These are phyloP conservation scores for Xyrichtys novacula DNA, from an alignment of 2,797 vertebrate genomes.

Conservation along the genomic window DNA sequence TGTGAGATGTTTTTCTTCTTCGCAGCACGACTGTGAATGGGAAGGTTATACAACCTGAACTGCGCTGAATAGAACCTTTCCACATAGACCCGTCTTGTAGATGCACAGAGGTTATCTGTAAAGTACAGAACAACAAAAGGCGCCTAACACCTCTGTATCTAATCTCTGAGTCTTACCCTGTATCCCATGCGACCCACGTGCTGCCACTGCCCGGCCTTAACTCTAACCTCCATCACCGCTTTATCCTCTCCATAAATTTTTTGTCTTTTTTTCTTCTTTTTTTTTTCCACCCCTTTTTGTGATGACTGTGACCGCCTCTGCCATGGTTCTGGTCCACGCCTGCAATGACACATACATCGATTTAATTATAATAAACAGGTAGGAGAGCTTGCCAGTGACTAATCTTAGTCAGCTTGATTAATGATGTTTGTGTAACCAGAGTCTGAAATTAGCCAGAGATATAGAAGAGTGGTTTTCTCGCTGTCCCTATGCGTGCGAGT, in stretches of 20 bases:
- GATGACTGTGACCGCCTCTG: constrained; percentile 27
- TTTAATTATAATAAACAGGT: constrained; percentile 86
- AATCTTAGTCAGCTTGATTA: constrained; percentile 86
- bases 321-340: constrained; percentile 48
- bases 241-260: neutral
- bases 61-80: constrained; percentile 50
- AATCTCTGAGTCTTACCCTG: constrained; percentile 20
- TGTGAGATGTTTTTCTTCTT: constrained; percentile 44
- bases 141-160: constrained; percentile 46
- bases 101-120: constrained; percentile 59
- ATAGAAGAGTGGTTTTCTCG: constrained; percentile 55
- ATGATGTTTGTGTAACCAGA: constrained; percentile 82
- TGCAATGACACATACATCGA: constrained; percentile 77
- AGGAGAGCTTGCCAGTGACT: constrained; percentile 76
- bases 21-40: constrained; percentile 43
- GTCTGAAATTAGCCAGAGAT: constrained; percentile 77
- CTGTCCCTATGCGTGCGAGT: constrained; percentile 28
- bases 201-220: neutral
- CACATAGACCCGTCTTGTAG: constrained; percentile 18
- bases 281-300: constrained; percentile 43
- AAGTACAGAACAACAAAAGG: constrained; percentile 56
- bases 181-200: constrained; percentile 41
- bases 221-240: constrained; percentile 5
- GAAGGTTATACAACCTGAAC: constrained; percentile 59
- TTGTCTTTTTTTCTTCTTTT: constrained; percentile 22